These are phyloP conservation scores for Diplodus puntazzo DNA, from an alignment of 2,797 vertebrate genomes.

Conservation along the genomic window DNA sequence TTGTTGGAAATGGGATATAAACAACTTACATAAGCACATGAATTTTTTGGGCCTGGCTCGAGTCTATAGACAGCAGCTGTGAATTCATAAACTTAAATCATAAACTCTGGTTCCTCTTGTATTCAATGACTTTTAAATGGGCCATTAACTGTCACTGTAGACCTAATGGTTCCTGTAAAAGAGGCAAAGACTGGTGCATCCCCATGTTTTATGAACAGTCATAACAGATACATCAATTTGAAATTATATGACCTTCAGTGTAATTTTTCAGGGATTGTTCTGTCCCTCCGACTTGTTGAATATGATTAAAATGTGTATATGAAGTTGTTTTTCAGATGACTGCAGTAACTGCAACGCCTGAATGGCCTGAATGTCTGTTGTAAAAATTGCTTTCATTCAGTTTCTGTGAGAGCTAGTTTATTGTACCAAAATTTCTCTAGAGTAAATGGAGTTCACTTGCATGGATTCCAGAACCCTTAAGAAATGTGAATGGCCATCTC, in stretches of 20 bases:
- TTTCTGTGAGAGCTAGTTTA: constrained; percentile 60
- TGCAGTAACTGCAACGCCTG: constrained; percentile 34
- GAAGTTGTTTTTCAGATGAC: constrained; percentile 43
- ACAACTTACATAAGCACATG: constrained; percentile 59
- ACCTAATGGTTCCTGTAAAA: constrained; percentile 54
- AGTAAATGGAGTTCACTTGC: constrained; percentile 71
- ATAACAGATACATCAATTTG: constrained; percentile 62
- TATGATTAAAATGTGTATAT: constrained; percentile 25
- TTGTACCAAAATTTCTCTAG: constrained; percentile 57
- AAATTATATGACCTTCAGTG: constrained; percentile 51
- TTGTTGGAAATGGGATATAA: constrained; percentile 56
- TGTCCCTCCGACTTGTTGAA: constrained; percentile 41
- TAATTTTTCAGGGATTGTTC: constrained; percentile 25
- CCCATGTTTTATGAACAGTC: constrained; percentile 48
- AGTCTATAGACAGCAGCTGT: constrained; percentile 34
- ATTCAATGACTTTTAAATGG: constrained; percentile 45
- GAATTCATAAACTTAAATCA: constrained; percentile 59
- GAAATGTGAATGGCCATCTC: constrained; percentile 56
- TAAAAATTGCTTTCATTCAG: constrained; percentile 55
- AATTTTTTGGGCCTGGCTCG: constrained; percentile 14
- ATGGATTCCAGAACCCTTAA: constrained; percentile 65
- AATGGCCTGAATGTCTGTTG: constrained; percentile 37
- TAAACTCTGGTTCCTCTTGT: constrained; percentile 30
- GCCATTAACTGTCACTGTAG: constrained; percentile 54
- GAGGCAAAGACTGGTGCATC: constrained; percentile 42